These are phyloP conservation scores for Carduelis carduelis DNA, from an alignment of 2,797 vertebrate genomes.

Conservation along the genomic window DNA sequence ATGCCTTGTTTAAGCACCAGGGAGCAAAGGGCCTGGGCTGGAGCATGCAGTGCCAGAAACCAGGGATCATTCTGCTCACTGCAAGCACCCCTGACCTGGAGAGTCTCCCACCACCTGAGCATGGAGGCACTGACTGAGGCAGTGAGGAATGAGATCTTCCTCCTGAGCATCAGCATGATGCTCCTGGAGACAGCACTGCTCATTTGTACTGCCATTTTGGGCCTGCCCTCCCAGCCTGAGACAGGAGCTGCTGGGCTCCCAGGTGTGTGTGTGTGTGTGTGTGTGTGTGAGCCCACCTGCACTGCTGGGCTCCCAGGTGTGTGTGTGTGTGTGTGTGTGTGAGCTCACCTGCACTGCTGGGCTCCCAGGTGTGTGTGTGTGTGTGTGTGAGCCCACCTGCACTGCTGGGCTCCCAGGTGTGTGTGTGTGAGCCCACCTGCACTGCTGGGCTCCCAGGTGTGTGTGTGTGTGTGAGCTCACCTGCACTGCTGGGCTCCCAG, in stretches of 20 bases:
- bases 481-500: too few relatives aligned
- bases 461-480: too few relatives aligned
- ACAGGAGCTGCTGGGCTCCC: background rate
- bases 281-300: slow-evolving; percentile 59
- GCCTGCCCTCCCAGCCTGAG: background rate
- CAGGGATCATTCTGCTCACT: rapidly evolving
- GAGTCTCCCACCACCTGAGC: background rate
- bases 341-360: too few relatives aligned
- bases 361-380: too few relatives aligned
- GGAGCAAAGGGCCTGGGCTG: background rate
- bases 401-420: too few relatives aligned
- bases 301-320: too few relatives aligned
- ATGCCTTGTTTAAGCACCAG: background rate
- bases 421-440: too few relatives aligned
- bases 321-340: background rate
- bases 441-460: too few relatives aligned
- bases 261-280: background rate
- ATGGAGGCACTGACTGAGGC: background rate
- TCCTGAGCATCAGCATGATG: background rate
- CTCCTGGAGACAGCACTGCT: background rate
- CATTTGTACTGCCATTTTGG: rapidly evolving
- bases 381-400: too few relatives aligned
- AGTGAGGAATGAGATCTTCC: background rate
- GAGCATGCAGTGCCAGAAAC: rapidly evolving
- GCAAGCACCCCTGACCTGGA: rapidly evolving